A percentile compares a stretch with the other conserved stretches of the same genome.
These are phyloP conservation scores for Petrolisthes manimaculis DNA, from an alignment of 2,888 invertebrate genomes.

Conservation along the genomic window DNA sequence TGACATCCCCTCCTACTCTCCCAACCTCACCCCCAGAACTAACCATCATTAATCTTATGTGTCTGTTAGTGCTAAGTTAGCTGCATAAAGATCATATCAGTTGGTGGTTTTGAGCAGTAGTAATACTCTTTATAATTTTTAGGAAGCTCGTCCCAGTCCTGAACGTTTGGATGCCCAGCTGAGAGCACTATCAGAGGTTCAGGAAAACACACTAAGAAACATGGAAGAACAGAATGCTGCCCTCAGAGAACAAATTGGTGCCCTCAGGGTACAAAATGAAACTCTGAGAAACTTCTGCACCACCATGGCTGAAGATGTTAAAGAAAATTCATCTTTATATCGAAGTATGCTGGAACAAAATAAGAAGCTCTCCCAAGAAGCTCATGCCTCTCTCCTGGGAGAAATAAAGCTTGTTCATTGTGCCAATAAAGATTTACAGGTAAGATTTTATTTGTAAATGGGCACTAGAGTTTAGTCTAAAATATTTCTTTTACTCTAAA, in stretches of 20 bases:
- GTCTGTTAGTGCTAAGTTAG: too few relatives aligned
- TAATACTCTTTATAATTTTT: background rate
- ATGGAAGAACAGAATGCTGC: conserved; percentile 64
- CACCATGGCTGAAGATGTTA: conserved; percentile 57
- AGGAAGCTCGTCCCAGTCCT: conserved; percentile 64
- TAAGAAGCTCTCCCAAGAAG: conserved; percentile 52
- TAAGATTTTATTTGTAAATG: background rate
- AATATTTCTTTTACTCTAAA: background rate
- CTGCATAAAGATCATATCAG: too few relatives aligned
- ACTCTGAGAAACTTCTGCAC: conserved; percentile 60
- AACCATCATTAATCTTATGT: too few relatives aligned
- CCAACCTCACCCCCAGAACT: too few relatives aligned
- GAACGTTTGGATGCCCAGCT: conserved; percentile 65
- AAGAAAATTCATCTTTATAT: conserved; percentile 57
- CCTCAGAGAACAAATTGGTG: conserved; percentile 54
- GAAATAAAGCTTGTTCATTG: conserved; percentile 46
- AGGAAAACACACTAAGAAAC: conserved; percentile 61
- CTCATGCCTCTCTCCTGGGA: conserved; percentile 43
- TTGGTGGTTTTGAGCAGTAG: background rate
- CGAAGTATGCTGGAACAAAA: conserved; percentile 62
- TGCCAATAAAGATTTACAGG: conserved; percentile 42
- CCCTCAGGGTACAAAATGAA: conserved; percentile 60
- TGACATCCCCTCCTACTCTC: too few relatives aligned
- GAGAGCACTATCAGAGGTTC: conserved; percentile 59
- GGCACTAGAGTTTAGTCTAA: background rate